Evolutionary conservation across 1,140 invertebrate genomes (phyloP).

Genomic region (Medauroidea extradentata): DNA sequence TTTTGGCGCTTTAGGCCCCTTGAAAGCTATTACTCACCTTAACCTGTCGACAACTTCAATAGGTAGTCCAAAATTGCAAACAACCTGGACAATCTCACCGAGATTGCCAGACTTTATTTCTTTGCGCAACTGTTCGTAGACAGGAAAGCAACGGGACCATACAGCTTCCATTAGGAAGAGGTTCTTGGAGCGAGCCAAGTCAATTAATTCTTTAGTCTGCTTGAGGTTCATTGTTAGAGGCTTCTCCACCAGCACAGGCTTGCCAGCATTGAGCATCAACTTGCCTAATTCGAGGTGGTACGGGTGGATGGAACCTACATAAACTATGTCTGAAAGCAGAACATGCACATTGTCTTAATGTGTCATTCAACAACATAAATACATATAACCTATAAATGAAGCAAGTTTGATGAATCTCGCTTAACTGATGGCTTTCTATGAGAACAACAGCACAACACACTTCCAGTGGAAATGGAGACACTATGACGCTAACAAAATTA

Average conservation of each 20-base stretch:
- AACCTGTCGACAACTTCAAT: too few relatives aligned
- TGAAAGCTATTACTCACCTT: too few relatives aligned
- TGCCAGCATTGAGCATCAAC: constrained; percentile 67
- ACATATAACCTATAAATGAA: too few relatives aligned
- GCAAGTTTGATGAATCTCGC: too few relatives aligned
- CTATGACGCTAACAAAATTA: too few relatives aligned
- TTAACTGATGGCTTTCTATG: too few relatives aligned
- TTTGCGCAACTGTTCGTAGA: constrained; percentile 60
- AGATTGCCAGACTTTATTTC: constrained; percentile 56
- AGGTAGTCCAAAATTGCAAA: constrained; percentile 60
- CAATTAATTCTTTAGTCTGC: constrained; percentile 56
- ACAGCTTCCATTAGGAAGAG: constrained; percentile 81
- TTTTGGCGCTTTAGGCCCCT: too few relatives aligned
- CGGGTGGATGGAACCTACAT: constrained; percentile 67
- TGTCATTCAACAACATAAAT: too few relatives aligned
- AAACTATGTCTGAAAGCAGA: constrained; percentile 66
- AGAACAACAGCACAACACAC: too few relatives aligned
- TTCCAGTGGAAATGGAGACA: too few relatives aligned
- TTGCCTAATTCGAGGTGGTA: constrained; percentile 62
- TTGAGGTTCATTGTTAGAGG: constrained; percentile 69
- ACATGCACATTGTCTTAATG: too few relatives aligned
- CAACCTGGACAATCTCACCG: constrained; percentile 65
- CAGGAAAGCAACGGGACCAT: constrained; percentile 79
- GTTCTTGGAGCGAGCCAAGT: constrained; percentile 54
- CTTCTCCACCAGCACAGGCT: constrained; percentile 83